phyloP scores from a whole-genome alignment of 2,113 vertebrate species.

The Colinus virginianus region DNA sequence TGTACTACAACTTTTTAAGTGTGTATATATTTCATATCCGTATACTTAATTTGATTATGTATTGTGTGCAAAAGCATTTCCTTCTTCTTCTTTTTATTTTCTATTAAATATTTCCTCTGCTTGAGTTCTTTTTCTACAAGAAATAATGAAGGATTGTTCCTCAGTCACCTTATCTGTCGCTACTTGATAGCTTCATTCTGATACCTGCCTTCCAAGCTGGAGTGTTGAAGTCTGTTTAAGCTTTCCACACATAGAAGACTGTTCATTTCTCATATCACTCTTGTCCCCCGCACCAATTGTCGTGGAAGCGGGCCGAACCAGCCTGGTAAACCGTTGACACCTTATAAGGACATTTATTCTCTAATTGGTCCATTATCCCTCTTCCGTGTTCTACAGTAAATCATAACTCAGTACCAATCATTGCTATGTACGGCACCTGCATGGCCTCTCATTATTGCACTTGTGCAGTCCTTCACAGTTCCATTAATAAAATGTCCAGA shows the following conservation, averaged over 20 bases:
- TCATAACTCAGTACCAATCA: too few relatives aligned
- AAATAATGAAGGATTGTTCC: background rate
- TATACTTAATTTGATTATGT: background rate
- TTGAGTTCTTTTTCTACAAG: background rate
- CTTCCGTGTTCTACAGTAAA: too few relatives aligned
- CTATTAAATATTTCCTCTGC: background rate
- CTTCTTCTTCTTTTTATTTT: background rate
- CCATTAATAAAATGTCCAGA: too few relatives aligned
- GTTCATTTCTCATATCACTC: background rate
- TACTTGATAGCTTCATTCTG: background rate
- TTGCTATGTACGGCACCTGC: too few relatives aligned
- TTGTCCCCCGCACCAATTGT: too few relatives aligned
- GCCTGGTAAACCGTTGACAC: too few relatives aligned
- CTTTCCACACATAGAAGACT: accelerated
- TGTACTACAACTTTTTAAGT: background rate
- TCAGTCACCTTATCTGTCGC: background rate
- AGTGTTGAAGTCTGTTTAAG: background rate
- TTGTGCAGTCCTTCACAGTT: too few relatives aligned
- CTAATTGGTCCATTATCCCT: too few relatives aligned
- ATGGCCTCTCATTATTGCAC: too few relatives aligned
- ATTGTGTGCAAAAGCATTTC: background rate
- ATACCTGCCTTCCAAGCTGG: background rate
- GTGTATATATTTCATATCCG: background rate
- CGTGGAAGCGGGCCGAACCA: too few relatives aligned
- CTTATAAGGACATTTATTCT: too few relatives aligned